phyloP scores from a whole-genome alignment of 1,140 invertebrate species.

The Phenacoccus solenopsis region DNA sequence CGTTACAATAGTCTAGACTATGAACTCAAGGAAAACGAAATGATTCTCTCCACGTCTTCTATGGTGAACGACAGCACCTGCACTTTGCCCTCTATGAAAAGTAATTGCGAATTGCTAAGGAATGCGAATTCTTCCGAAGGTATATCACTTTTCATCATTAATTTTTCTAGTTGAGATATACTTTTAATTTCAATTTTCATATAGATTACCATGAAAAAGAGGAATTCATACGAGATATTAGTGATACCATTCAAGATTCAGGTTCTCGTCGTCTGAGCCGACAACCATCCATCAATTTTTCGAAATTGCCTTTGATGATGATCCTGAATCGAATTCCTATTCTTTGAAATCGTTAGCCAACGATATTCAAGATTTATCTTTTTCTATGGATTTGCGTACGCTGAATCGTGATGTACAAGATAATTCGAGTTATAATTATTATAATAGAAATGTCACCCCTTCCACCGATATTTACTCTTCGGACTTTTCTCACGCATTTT shows the following conservation, averaged over 20 bases:
- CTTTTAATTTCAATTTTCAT: not conserved
- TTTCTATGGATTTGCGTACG: not conserved
- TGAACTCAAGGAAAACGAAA: not conserved
- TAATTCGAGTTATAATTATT: not conserved
- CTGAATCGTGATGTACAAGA: not conserved
- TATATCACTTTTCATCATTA: not conserved
- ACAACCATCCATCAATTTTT: not conserved
- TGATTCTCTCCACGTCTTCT: not conserved
- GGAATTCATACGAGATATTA: not conserved
- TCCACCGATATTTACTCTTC: not conserved
- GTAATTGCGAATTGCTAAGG: not conserved
- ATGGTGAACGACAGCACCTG: not conserved
- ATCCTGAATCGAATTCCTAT: not conserved
- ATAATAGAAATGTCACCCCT: not conserved
- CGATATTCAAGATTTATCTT: conserved; percentile 8
- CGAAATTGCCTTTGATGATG: not conserved
- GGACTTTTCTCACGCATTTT: not conserved
- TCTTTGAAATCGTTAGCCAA: not conserved
- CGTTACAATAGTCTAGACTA: not conserved
- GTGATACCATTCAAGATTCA: not conserved
- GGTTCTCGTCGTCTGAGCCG: not conserved
- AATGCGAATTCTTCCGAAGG: not conserved
- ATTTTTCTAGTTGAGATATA: not conserved
- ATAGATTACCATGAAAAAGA: not conserved
- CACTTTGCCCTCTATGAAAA: not conserved